Conservation (phyloP, 2,113 vertebrate genomes). For the Motacilla tschutschensis region DNA sequence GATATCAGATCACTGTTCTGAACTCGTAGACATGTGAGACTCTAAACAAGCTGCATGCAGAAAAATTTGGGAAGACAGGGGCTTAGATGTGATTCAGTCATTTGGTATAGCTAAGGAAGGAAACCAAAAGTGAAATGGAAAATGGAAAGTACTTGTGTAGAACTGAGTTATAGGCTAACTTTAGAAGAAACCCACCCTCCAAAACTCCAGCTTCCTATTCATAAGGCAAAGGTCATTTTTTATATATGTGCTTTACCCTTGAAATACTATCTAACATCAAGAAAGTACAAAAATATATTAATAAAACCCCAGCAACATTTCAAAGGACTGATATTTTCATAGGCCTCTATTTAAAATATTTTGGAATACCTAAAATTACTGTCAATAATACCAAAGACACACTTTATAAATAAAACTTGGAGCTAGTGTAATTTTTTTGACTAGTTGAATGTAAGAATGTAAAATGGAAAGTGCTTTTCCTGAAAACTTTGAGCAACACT, state of each 20-base stretch:
- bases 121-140: background rate
- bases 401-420: background rate
- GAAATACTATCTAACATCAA: background rate
- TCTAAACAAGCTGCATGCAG: background rate
- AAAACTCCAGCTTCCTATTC: background rate
- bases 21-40: background rate
- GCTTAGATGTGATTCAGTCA: background rate
- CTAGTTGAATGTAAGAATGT: background rate
- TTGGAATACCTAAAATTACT: background rate
- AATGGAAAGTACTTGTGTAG: rapidly evolving
- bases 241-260: background rate
- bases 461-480: background rate
- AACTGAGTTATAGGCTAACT: background rate
- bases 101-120: background rate
- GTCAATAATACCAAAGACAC: background rate
- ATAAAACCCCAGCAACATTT: background rate
- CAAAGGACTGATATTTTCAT: background rate
- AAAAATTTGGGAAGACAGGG: background rate
- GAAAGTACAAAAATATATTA: background rate
- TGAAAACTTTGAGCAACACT: background rate
- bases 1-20: background rate
- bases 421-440: background rate
- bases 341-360: background rate
- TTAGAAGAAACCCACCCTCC: background rate
- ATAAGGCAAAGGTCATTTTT: background rate